Conservation (phyloP, 2,113 vertebrate species). For the Peromyscus polionotus region DNA sequence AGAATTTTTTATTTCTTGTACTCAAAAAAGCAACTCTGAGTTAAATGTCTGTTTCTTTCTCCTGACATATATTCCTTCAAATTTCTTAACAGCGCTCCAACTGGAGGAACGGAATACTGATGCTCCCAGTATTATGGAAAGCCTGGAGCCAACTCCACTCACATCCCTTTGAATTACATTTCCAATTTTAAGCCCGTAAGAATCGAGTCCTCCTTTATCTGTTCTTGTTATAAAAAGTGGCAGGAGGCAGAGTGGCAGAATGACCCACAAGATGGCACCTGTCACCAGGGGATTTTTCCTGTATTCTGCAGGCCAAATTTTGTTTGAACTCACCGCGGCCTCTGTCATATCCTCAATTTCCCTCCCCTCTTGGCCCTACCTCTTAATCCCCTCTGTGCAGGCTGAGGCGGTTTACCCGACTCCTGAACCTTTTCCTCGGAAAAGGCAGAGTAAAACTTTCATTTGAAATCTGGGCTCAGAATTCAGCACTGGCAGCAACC, state of each 20-base stretch:
- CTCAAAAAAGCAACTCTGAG: slow-evolving; percentile 70
- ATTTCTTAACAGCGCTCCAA: slow-evolving; percentile 79
- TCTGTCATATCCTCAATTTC: slow-evolving; percentile 98
- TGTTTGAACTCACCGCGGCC: slow-evolving; percentile 97
- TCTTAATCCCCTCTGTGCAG: slow-evolving; percentile 86
- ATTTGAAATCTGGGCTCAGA: slow-evolving; percentile 83
- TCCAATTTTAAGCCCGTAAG: slow-evolving; percentile 82
- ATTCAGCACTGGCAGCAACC: slow-evolving; percentile 71
- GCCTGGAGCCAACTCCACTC: slow-evolving; percentile 82
- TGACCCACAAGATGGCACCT: slow-evolving; percentile 99
- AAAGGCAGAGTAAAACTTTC: slow-evolving; percentile 86
- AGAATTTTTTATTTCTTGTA: slow-evolving; percentile 71
- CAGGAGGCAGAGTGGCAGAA: slow-evolving; percentile 98
- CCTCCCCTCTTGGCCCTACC: slow-evolving; percentile 93
- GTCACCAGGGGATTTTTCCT: slow-evolving; percentile 96
- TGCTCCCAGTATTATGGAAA: slow-evolving; percentile 82
- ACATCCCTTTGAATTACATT: slow-evolving; percentile 89
- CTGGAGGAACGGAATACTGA: slow-evolving; percentile 78
- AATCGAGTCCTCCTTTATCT: slow-evolving; percentile 88
- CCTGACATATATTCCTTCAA: slow-evolving; percentile 60
- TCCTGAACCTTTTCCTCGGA: slow-evolving; percentile 83
- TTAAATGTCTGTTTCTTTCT: slow-evolving; percentile 61
- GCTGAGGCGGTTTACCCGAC: slow-evolving; percentile 83
- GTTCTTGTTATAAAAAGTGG: slow-evolving; percentile 96
- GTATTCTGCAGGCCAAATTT: slow-evolving; percentile 99